Conservation (phyloP, 92 coral and sea anemone species). For the Epizoanthus stellaris region DNA sequence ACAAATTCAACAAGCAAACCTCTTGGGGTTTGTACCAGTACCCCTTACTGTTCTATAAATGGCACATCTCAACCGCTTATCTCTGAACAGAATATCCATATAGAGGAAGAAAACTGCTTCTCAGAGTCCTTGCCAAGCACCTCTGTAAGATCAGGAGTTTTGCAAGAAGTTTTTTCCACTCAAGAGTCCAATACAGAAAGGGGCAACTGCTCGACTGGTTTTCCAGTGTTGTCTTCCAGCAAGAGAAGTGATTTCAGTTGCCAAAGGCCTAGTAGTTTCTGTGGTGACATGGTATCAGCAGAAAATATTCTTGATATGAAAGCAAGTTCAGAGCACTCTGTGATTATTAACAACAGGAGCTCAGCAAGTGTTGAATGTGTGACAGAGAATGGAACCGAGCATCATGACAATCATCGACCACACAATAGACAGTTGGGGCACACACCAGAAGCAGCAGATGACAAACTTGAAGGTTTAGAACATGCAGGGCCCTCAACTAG, state of each 20-base stretch:
- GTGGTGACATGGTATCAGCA: neutral
- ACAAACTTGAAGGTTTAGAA: neutral
- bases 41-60: neutral
- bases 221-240: neutral
- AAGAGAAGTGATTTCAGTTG: neutral
- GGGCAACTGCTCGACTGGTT: neutral
- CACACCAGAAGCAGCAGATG: neutral
- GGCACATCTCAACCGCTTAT: neutral
- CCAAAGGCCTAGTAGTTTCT: neutral
- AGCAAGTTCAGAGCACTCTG: constrained; percentile 1
- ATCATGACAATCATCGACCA: neutral
- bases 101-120: neutral
- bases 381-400: neutral
- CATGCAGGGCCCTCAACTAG: neutral
- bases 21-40: neutral
- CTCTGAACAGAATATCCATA: neutral
- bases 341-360: neutral
- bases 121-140: neutral
- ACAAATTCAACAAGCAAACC: neutral
- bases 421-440: neutral
- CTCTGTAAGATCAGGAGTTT: too few species aligned
- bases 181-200: neutral
- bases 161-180: neutral
- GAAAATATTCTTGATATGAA: neutral
- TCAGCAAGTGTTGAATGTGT: neutral